Base-by-base conservation (phyloP, 2,113 vertebrate genomes). In the Apteryx owenii region DNA sequence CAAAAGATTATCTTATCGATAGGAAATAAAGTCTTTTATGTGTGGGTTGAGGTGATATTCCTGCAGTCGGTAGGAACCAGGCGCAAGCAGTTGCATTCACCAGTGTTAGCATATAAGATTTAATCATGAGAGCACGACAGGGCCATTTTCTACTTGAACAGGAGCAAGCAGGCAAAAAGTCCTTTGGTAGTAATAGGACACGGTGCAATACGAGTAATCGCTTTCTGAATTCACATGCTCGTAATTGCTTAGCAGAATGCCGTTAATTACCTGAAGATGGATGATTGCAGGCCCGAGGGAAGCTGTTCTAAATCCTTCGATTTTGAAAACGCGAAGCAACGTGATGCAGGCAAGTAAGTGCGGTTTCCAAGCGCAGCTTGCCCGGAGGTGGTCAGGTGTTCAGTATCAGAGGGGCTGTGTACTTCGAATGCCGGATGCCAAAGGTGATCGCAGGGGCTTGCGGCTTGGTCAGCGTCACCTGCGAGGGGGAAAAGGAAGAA, bases 371-470 rank as follows among this genome's bases (percentile, higher is more conserved):
- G 21, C n/a, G 29, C 29, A 18, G 42, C 61, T 51, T 58, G 26
- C n/a, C 6, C 19, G 36, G 38, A 48, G 25, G n/a, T 94, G 97
- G 97, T 19, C 90, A 97, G 79, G 85, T 85, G 3, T 98, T 94
- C 26, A 97, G 84, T 5, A 97, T 92, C 48, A 98, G 46, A 15
- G 97, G 98, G 3, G 93, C 83, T 96, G 96, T 96, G 60, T 98
- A 98, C 85, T 98, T 97, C 0, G 97, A 98, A 36, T 98, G 97
- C 50, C 83, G 97, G 96, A 98, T 96, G 83, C 98, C 97, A 4
- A 98, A 98, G 81, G 93, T 96, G 80, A 97, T 73, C 1, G 65
- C 26, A 0, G 97, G 96, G 42, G 91, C 96, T 4, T 72, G 92
- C 36, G 88, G 92, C 79, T 90, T 95, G 68, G 66, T 94, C 70